Conservation (phyloP, 2,113 vertebrate species). For the Oxyruncus cristatus region DNA sequence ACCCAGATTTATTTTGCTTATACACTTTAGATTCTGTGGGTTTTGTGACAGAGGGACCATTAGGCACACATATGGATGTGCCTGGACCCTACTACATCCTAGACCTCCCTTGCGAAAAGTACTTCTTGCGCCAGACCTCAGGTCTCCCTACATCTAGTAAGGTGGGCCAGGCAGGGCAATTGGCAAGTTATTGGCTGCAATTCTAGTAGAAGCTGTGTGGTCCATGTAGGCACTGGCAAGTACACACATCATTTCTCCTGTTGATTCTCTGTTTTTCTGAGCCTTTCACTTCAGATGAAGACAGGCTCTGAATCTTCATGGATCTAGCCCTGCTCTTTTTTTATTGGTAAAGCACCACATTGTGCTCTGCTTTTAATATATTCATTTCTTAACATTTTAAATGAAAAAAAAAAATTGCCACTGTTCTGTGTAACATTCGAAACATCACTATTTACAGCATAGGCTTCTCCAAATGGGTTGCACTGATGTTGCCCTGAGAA, state of each 20-base stretch:
- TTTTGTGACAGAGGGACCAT: neutral
- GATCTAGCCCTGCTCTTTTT: neutral
- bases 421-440: neutral
- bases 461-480: slow-evolving; percentile 22
- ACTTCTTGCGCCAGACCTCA: neutral
- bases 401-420: neutral
- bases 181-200: neutral
- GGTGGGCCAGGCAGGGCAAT: neutral
- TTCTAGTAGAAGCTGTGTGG: neutral
- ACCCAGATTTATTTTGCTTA: neutral
- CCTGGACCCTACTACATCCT: neutral
- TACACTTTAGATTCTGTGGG: neutral
- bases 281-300: neutral
- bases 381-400: slow-evolving; percentile 19
- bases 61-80: neutral
- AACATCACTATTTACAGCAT: slow-evolving; percentile 28
- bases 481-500: slow-evolving; percentile 42
- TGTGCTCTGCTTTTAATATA: slow-evolving; percentile 9
- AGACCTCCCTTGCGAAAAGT: neutral
- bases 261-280: neutral
- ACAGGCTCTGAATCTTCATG: neutral
- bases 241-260: neutral
- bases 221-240: neutral
- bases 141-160: neutral
- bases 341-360: neutral